A percentile compares a stretch with the other conserved stretches of the same genome.
These are phyloP conservation scores for Scaptomyza polygonia DNA, from an alignment of 2,888 invertebrate species.

Conservation along the genomic window DNA sequence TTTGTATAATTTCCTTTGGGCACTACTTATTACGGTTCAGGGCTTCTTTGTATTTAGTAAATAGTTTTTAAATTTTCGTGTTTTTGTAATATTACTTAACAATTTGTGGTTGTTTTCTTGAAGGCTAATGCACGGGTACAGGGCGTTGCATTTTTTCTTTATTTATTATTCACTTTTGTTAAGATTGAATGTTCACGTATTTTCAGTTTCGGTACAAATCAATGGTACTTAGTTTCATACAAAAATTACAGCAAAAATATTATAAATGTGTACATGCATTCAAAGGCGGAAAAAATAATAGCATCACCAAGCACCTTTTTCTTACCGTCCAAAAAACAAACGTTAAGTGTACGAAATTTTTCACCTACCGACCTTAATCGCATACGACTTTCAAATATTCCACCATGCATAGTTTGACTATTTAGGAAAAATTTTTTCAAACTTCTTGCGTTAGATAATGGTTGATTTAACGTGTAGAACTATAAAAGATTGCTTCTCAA, in stretches of 20 bases:
- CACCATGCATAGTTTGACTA: too few relatives aligned
- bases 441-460: too few relatives aligned
- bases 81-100: constrained; percentile 56
- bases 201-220: constrained; percentile 72
- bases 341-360: too few relatives aligned
- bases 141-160: constrained; percentile 69
- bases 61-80: constrained; percentile 59
- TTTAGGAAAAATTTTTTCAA: too few relatives aligned
- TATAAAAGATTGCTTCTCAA: too few relatives aligned
- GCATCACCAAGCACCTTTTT: too few relatives aligned
- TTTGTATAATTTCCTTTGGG: constrained; percentile 64
- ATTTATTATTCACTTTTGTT: constrained; percentile 8
- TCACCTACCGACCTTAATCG: too few relatives aligned
- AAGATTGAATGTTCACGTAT: constrained; percentile 24
- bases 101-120: constrained; percentile 56
- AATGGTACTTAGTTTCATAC: constrained; percentile 74
- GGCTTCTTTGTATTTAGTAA: constrained; percentile 67
- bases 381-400: too few relatives aligned
- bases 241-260: constrained; percentile 32
- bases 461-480: too few relatives aligned
- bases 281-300: too few relatives aligned
- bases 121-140: constrained; percentile 78
- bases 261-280: background rate
- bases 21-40: constrained; percentile 78
- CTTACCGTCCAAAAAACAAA: too few relatives aligned